Base-by-base conservation (phyloP, 1,140 invertebrate species). In the Drusus annulatus region DNA sequence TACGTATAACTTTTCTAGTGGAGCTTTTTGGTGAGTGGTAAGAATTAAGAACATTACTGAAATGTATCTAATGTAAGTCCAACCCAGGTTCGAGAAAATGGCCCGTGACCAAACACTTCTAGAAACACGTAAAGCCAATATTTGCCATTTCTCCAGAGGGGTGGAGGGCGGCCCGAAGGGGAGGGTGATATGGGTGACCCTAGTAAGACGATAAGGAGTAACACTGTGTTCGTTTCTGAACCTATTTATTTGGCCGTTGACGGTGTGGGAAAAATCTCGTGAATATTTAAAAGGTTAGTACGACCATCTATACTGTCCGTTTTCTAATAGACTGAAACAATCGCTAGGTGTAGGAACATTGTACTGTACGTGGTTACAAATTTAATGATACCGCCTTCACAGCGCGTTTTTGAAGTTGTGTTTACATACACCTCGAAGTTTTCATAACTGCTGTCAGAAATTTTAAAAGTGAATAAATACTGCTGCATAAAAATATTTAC, bases 71-170 rank as follows among this genome's bases (percentile, higher is more conserved):
- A 10, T 13, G 4, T 28, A 1, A 45, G 23, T 21, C 31, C 31
- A n/a, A 65, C 16, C 15, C 13, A 15, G 62, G 62, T 65, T 65
- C 8, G 28, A 52, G 79, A 83, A 77, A 83, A 83, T 80, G 81
- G 78, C 31, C 74, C 81, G 79, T 83, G 81, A 80, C 81, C 81
- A 80, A 80, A 80, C 75, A 78, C 75, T 83, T 80, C 73, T 65
- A 28, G 31, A 78, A 83, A 83, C 81, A 83, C 81, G 81, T 83
- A 83, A 83, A 83, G 78, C 81, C 81, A 83, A 83, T 83, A 83
- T 83, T 83, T 83, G 81, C 78, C 75, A 83, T 83, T 77, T 83
- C 68, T 73, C 78, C 23, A 13, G 16, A 13, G 28, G 45, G 31
- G 13, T 10, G 36, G 1, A 50, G 28, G 60, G 60, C 21, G 60